phyloP scores from a whole-genome alignment of 2,888 invertebrate species.

The Coelinius sp. region DNA sequence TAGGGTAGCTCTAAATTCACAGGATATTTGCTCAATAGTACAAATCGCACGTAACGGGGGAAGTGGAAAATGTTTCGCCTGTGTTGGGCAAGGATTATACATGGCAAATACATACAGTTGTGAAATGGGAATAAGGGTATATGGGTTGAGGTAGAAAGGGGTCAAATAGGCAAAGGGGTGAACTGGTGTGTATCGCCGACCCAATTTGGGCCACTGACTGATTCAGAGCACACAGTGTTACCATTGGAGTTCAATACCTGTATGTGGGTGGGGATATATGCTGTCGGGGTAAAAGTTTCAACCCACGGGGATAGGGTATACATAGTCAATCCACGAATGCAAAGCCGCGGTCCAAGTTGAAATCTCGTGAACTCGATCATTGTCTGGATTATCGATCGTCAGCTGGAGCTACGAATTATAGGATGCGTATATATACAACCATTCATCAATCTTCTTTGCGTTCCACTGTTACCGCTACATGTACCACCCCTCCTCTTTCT shows the following conservation, averaged over 20 bases:
- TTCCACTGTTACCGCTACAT: slow-evolving; percentile 2
- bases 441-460: slow-evolving; percentile 18
- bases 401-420: slow-evolving; percentile 15
- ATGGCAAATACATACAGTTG: neutral
- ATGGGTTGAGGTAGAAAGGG: neutral
- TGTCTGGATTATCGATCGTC: slow-evolving; percentile 24
- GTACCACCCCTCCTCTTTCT: neutral
- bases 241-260: neutral
- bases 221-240: slow-evolving; percentile 17
- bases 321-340: neutral
- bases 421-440: neutral
- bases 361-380: slow-evolving; percentile 25
- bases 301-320: neutral
- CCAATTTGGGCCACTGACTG: slow-evolving; percentile 11
- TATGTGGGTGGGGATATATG: neutral
- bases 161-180: neutral
- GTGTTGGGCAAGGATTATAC: neutral
- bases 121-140: neutral
- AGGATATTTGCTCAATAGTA: slow-evolving; percentile 11
- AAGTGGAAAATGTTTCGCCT: neutral
- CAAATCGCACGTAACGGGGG: neutral
- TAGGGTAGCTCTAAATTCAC: slow-evolving; percentile 9
- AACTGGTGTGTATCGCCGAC: slow-evolving; percentile 11
- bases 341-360: slow-evolving; percentile 22
- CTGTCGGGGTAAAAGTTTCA: neutral